Conservation (phyloP, 37 sponge, comb jelly and placozoan genomes). For the Theonella swinhoei region DNA sequence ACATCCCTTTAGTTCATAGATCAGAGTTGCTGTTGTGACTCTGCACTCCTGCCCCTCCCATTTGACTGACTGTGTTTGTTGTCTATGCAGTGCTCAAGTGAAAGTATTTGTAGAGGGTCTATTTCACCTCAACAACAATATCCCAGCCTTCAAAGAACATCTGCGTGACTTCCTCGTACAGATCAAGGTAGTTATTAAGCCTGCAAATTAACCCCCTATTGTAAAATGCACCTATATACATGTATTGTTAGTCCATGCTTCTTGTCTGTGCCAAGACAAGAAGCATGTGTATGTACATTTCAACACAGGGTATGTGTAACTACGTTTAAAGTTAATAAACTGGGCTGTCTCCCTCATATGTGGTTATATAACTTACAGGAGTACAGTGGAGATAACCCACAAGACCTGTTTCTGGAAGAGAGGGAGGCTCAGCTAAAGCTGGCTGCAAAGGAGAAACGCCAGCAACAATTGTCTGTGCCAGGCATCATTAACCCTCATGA, state of each 20-base stretch:
- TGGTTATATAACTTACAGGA: slow-evolving; percentile 71
- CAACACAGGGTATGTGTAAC: too few species aligned
- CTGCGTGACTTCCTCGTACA: slow-evolving; percentile 94
- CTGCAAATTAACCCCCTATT: not conserved
- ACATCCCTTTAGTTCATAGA: too few species aligned
- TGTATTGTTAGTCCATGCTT: not conserved
- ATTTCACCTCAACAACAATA: slow-evolving; percentile 83
- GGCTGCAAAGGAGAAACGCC: slow-evolving; percentile 87
- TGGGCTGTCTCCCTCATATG: too few species aligned
- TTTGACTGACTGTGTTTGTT: not conserved
- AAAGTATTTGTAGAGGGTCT: slow-evolving; percentile 90
- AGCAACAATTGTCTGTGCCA: slow-evolving; percentile 82
- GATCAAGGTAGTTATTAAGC: slow-evolving; percentile 73
- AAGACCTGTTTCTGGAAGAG: slow-evolving; percentile 88
- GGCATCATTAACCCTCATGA: slow-evolving; percentile 99
- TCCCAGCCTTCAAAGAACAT: slow-evolving; percentile 88
- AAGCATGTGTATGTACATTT: too few species aligned
- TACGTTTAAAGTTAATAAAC: too few species aligned
- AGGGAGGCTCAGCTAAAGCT: slow-evolving; percentile 81
- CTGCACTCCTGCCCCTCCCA: not conserved
- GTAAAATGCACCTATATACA: too few species aligned
- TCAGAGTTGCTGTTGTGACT: not conserved
- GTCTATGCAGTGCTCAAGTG: slow-evolving; percentile 84
- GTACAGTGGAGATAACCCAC: slow-evolving; percentile 80
- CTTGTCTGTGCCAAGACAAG: too few species aligned